Conservation (phyloP, 2,888 invertebrate genomes). For the Erebia epiphron region DNA sequence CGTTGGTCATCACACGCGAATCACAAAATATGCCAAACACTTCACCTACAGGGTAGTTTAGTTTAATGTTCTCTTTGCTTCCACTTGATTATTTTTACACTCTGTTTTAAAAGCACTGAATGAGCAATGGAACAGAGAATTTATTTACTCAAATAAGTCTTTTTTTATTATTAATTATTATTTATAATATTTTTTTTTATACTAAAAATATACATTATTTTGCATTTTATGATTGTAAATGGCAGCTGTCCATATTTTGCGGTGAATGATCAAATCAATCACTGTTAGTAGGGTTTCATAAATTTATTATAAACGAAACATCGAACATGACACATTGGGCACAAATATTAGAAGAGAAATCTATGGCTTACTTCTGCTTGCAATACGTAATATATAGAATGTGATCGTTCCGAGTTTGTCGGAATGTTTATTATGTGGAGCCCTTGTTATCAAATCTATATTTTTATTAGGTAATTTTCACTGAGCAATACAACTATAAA, state of each 20-base stretch:
- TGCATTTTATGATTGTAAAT: conserved; percentile 79
- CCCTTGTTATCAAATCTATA: conserved; percentile 55
- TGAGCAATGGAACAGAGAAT: conserved; percentile 82
- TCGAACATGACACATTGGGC: conserved; percentile 83
- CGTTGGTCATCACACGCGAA: conserved; percentile 7
- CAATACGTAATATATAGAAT: conserved; percentile 58
- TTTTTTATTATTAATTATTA: conserved; percentile 63
- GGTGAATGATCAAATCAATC: conserved; percentile 68
- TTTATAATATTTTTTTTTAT: conserved; percentile 66
- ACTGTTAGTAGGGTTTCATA: conserved; percentile 75
- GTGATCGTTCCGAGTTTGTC: conserved; percentile 53
- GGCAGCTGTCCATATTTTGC: conserved; percentile 77
- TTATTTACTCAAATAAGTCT: conserved; percentile 81
- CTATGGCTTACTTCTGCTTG: conserved; percentile 69
- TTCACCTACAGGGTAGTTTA: conserved; percentile 41
- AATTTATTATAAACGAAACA: conserved; percentile 76
- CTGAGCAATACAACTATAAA: conserved; percentile 60
- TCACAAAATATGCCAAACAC: conserved; percentile 31
- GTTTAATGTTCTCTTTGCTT: conserved; percentile 38
- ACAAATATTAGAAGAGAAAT: conserved; percentile 72
- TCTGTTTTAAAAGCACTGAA: conserved; percentile 75
- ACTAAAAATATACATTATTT: conserved; percentile 78
- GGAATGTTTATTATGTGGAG: conserved; percentile 61
- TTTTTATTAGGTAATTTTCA: conserved; percentile 55
- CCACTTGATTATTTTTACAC: conserved; percentile 71